Base-by-base conservation (phyloP, 2,113 vertebrate species). In the Chlorodrepanis virens region DNA sequence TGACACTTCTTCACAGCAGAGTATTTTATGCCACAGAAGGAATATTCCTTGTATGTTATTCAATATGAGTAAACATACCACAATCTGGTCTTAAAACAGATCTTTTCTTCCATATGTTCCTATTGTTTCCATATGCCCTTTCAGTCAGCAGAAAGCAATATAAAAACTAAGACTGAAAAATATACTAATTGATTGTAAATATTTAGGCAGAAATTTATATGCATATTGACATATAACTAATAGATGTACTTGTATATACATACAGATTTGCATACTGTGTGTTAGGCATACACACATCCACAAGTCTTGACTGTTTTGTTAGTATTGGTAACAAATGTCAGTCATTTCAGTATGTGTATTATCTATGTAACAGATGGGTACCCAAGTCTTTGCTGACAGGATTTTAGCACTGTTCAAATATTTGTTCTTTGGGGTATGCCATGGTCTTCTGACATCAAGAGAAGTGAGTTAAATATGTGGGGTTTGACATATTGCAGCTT, bases 91-190 rank as follows among this genome's bases (percentile, higher is more conserved):
- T 90, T 89, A 61, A 90, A 95, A 29, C 50, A 94, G 67, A 93
- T 78, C 39, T 83, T 53, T 70, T 71, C 68, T 83, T 74, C 18
- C 80, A 25, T 96, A 90, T 91, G 94, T 90, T 90, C 33, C 80
- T 81, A 63, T 96, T 97, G 90, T 91, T 91, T 88, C 77, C 89
- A 52, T 83, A 81, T 89, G 77, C 77, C 93, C 87, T 93, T 97
- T 75, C 78, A 94, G 84, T 93, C 52, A 94, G n/a, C 64, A 77
- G 71, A 94, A 96, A 96, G 90, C 96, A 97, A 96, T 96, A 93
- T 31, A 78, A 86, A 90, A 80, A 75, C n/a, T 49, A 35, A 94
- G 53, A 35, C 83, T 88, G 40, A 91, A 90, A 95, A 83, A 52
- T 33, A 83, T 12, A 83, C 65, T 80, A 35, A 83, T 64, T 65